phyloP scores from a whole-genome alignment of 2,113 vertebrate species.

The Neomonachus schauinslandi region DNA sequence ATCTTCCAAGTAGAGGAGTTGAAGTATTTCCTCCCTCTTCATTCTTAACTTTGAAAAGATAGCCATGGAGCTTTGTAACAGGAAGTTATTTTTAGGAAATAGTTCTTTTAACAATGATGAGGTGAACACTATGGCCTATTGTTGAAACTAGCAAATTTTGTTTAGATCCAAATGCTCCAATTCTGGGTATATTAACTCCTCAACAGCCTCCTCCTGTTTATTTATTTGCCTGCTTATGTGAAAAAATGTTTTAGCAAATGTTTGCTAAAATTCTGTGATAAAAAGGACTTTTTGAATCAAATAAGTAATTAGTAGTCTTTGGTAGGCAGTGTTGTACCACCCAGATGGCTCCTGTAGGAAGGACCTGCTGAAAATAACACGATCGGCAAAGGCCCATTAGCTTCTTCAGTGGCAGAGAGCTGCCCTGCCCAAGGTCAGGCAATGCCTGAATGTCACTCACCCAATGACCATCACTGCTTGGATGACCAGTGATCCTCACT shows the following conservation, averaged over 20 bases:
- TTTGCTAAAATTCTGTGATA: neutral
- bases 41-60: constrained; percentile 58
- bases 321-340: fast-evolving
- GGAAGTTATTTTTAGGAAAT: constrained; percentile 65
- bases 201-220: neutral
- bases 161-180: constrained; percentile 61
- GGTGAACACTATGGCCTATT: constrained; percentile 13
- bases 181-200: constrained; percentile 45
- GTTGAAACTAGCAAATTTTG: constrained; percentile 57
- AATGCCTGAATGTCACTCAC: fast-evolving
- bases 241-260: neutral
- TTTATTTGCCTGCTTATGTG: neutral
- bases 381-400: neutral
- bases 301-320: neutral
- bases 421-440: fast-evolving
- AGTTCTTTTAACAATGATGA: constrained; percentile 52
- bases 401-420: neutral
- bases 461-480: fast-evolving
- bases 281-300: neutral
- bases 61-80: neutral
- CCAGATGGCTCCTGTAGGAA: neutral
- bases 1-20: constrained; percentile 19
- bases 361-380: neutral
- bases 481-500: neutral
- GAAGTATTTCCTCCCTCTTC: neutral